phyloP scores from a whole-genome alignment of 2,888 invertebrate species.

The Leptinotarsa tumamoca region DNA sequence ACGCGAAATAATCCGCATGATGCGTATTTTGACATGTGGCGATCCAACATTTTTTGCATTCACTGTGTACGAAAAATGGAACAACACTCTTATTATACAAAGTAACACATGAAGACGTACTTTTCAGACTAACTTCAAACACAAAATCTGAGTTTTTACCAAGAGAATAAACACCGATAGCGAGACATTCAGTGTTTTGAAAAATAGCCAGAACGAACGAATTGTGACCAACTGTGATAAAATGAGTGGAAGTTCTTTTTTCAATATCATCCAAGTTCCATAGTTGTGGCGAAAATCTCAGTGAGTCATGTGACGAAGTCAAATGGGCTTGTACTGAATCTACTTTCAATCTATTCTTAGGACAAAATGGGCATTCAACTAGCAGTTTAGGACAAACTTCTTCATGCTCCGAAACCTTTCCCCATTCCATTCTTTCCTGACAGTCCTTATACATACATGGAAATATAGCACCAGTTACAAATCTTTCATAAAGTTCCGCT shows the following conservation, averaged over 20 bases:
- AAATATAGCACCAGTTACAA: background rate
- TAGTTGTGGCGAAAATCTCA: background rate
- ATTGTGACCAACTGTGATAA: background rate
- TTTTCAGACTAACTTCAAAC: background rate
- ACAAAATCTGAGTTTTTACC: background rate
- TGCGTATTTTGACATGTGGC: background rate
- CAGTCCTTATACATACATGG: background rate
- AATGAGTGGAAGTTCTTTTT: background rate
- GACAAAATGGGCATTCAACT: constrained; percentile 8
- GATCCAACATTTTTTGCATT: constrained; percentile 19
- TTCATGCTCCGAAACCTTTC: background rate
- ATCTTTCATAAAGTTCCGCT: constrained; percentile 11
- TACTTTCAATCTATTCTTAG: background rate
- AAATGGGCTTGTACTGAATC: background rate
- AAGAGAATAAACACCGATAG: constrained; percentile 13
- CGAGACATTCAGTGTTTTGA: constrained; percentile 4
- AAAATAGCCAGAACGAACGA: constrained; percentile 1
- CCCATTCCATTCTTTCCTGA: background rate
- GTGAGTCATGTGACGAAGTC: background rate
- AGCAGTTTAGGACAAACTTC: background rate
- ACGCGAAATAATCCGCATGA: background rate
- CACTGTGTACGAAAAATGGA: background rate
- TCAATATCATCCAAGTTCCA: constrained; percentile 16
- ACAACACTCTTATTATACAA: background rate
- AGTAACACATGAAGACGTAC: background rate